These are phyloP conservation scores for Myodes glareolus DNA, from an alignment of 2,113 vertebrate genomes.

Conservation along the genomic window DNA sequence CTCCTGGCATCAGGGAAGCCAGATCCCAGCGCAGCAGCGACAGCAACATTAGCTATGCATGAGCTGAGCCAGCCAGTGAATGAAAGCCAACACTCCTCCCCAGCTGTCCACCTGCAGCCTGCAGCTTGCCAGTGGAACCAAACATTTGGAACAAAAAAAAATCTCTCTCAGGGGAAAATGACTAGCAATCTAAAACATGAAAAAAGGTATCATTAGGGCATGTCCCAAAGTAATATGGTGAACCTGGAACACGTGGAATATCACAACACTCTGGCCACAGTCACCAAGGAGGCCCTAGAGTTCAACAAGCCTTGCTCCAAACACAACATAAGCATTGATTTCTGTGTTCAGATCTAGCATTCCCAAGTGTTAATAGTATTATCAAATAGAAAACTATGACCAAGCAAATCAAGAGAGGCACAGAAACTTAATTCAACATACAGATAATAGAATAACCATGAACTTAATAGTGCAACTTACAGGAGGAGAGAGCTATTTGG, in stretches of 20 bases:
- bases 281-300: background rate
- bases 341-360: background rate
- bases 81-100: background rate
- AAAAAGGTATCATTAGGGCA: background rate
- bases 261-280: background rate
- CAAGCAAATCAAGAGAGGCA: slow-evolving; percentile 21
- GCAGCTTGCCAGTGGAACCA: background rate
- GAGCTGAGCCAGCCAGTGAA: slow-evolving; percentile 36
- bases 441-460: background rate
- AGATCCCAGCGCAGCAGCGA: background rate
- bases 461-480: background rate
- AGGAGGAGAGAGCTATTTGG: background rate
- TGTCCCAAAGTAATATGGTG: background rate
- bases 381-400: background rate
- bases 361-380: background rate
- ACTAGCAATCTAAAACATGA: background rate
- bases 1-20: background rate
- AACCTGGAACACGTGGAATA: background rate
- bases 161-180: background rate
- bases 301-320: background rate
- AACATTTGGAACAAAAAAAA: background rate
- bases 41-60: background rate
- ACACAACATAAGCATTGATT: background rate
- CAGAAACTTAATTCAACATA: background rate
- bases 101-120: slow-evolving; percentile 25